Percentiles rank a stretch among this genome's conserved stretches.
These are phyloP conservation scores for Silurus meridionalis DNA, from an alignment of 2,113 vertebrate species.

Conservation along the genomic window DNA sequence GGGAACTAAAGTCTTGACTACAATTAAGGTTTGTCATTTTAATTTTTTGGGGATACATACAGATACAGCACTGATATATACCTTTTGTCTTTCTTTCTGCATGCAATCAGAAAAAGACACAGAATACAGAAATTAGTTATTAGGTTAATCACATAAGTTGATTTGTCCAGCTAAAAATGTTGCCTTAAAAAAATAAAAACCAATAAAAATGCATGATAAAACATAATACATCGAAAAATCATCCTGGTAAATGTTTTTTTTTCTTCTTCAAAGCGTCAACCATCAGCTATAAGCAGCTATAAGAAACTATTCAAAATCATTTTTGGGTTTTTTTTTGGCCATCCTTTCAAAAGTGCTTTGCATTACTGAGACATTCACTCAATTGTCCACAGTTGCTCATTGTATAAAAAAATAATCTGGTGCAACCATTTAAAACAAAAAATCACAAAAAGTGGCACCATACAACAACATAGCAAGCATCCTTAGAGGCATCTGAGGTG, in stretches of 20 bases:
- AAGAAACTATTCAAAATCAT: not conserved
- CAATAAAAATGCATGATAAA: not conserved
- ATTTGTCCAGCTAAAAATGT: not conserved
- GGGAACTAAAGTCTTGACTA: not conserved
- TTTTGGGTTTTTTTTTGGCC: not conserved
- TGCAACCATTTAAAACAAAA: not conserved
- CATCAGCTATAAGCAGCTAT: not conserved
- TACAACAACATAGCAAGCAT: not conserved
- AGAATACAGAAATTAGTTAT: slow-evolving; percentile 3
- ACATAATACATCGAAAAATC: no score
- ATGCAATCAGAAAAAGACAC: slow-evolving; percentile 52
- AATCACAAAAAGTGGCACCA: not conserved
- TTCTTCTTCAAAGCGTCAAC: no score
- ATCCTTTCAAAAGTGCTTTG: not conserved
- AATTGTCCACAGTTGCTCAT: not conserved
- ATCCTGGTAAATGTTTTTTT: no score
- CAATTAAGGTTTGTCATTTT: not conserved
- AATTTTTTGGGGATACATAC: not conserved
- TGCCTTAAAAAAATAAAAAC: not conserved
- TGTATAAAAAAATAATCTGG: not conserved
- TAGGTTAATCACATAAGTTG: not conserved
- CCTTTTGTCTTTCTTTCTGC: slow-evolving; percentile 77
- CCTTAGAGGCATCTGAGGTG: no score
- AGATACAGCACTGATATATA: slow-evolving; percentile 55
- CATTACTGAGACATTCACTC: no score